Base-by-base conservation (phyloP, 2,888 invertebrate genomes). In the Crepidodera aurea region DNA sequence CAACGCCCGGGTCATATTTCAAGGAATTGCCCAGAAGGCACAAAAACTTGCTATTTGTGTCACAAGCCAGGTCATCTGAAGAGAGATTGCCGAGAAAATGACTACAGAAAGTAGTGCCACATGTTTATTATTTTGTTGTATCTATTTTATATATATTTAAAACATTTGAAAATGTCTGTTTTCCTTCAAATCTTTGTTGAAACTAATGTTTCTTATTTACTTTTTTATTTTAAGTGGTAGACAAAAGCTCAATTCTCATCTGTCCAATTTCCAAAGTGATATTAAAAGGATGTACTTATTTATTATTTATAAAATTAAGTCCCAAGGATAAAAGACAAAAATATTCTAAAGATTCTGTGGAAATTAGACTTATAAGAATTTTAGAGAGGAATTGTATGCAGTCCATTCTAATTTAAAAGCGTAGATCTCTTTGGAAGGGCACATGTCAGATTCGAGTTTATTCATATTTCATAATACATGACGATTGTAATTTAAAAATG, bases 1-100 rank as follows among this genome's bases (percentile, higher is more conserved):
- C 93, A 93, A 85, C 92, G 93, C 86, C 89, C 91, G 71, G 96
- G 95, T 71, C 96, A 96, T 85, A 91, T 96, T 81, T 94, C 91
- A 67, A 89, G 91, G 80, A 91, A 91, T 83, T 92, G 92, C 84
- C 92, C 92, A 60, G 92, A 92, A 59, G 82, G 81, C 89, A 92
- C 88, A 77, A 93, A 93, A 85, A 92, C 91, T 75, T 96, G 96
- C 87, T 96, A 94, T 84, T 89, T 90, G 79, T 96, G 96, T 85
- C 92, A 94, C 84, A 92, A 95, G 83, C 88, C 90, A 71, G 93
- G 93, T 70, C 93, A 94, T 85, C 89, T 94, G 86, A 92, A 92
- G 83, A 92, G 93, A 80, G 94, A 94, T 82, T 94, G 93, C 85
- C 91, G 90, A 78, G 91, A 91, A 82, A 87, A 89, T 75, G 92